phyloP scores from a whole-genome alignment of 2,888 invertebrate genomes.

The Clostera curtula region DNA sequence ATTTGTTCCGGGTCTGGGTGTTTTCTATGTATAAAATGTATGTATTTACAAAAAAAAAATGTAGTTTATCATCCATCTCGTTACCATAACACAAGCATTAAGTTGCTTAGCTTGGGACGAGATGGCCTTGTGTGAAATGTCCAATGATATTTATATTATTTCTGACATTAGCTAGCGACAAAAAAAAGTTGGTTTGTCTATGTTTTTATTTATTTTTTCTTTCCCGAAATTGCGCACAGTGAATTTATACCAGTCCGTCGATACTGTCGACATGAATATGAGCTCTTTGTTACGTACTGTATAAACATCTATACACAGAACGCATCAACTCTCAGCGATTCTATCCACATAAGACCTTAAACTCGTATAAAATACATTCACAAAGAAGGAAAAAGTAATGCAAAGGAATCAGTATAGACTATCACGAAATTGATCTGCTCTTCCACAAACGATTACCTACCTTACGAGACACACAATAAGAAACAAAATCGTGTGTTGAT shows the following conservation, averaged over 20 bases:
- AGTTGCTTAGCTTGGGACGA: no score
- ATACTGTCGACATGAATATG: slow-evolving; percentile 20
- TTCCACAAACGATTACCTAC: slow-evolving; percentile 26
- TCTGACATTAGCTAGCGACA: no score
- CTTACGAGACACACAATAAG: slow-evolving; percentile 16
- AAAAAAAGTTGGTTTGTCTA: no score
- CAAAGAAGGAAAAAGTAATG: slow-evolving; percentile 73
- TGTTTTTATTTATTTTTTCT: no score
- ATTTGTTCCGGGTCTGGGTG: no score
- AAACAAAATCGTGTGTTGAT: slow-evolving; percentile 28
- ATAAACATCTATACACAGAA: slow-evolving; percentile 23
- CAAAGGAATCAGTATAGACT: slow-evolving; percentile 71
- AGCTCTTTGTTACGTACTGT: slow-evolving; percentile 16
- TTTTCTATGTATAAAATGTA: no score
- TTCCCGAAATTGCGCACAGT: no score
- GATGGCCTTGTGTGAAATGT: no score
- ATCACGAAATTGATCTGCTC: slow-evolving; percentile 68
- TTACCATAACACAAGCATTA: no score
- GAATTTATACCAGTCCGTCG: slow-evolving; percentile 9
- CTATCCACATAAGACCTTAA: slow-evolving; percentile 67
- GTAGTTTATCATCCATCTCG: no score
- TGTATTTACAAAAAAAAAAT: no score
- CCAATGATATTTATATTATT: no score
- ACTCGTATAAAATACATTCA: slow-evolving; percentile 69
- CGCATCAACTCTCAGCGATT: slow-evolving; percentile 26